Percentiles rank a stretch among this genome's conserved stretches.
Conservation (phyloP, 2,888 invertebrate species). For the Bombyx huttoni region DNA sequence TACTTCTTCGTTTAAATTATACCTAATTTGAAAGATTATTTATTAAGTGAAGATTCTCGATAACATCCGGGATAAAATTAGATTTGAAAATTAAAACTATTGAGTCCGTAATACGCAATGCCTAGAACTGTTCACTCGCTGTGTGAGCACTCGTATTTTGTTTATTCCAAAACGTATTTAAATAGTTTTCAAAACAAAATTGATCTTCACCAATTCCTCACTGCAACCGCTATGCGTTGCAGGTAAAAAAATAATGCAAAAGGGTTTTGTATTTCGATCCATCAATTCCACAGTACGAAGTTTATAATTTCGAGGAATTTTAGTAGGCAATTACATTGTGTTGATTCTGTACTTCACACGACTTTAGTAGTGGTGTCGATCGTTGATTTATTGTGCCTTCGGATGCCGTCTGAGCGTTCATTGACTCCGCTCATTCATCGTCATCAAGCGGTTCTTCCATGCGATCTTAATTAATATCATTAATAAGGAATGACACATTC, state of each 20-base stretch:
- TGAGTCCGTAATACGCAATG: too few relatives aligned
- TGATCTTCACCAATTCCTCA: neutral
- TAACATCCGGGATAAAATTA: too few relatives aligned
- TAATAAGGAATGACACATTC: neutral
- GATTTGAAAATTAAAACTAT: too few relatives aligned
- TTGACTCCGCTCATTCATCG: slow-evolving; percentile 4
- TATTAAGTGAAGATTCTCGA: too few relatives aligned
- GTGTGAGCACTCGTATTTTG: too few relatives aligned
- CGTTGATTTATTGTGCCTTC: slow-evolving; percentile 2
- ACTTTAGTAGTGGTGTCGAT: neutral
- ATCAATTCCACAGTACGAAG: neutral
- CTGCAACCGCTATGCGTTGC: neutral
- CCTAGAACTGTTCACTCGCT: too few relatives aligned
- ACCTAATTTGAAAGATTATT: too few relatives aligned
- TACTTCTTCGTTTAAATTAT: too few relatives aligned
- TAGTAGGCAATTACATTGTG: slow-evolving; percentile 1
- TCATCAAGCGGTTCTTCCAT: neutral
- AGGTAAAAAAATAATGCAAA: neutral
- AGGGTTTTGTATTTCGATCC: neutral
- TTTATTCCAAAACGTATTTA: neutral
- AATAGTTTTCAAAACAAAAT: neutral
- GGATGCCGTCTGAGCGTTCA: slow-evolving; percentile 1
- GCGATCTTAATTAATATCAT: neutral
- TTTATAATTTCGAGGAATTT: neutral
- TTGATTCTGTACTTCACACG: slow-evolving; percentile 2